Conservation (phyloP, 2,888 invertebrate species). For the Drosophila dives region DNA sequence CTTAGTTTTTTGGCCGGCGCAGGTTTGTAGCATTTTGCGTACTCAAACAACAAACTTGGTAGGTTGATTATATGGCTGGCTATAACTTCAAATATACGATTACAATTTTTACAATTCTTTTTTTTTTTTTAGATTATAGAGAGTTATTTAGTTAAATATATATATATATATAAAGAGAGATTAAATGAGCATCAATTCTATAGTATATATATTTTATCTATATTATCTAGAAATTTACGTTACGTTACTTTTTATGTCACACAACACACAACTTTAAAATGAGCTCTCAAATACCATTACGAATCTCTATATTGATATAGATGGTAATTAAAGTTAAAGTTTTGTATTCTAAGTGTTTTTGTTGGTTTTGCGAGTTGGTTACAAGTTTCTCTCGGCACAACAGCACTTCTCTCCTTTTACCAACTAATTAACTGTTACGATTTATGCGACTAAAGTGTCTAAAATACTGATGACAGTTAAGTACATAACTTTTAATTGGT, state of each 20-base stretch:
- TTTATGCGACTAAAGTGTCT: conserved; percentile 6
- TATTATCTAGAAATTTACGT: conserved; percentile 37
- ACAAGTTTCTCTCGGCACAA: conserved; percentile 10
- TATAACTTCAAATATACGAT: conserved; percentile 76
- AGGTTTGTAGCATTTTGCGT: conserved; percentile 81
- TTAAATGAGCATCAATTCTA: conserved; percentile 35
- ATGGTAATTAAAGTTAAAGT: conserved; percentile 23
- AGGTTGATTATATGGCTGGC: conserved; percentile 72
- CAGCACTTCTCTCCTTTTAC: conserved; percentile 7
- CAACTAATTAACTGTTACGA: conserved; percentile 16
- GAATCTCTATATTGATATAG: conserved; percentile 21
- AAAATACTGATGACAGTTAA: conserved; percentile 18
- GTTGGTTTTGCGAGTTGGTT: conserved; percentile 8
- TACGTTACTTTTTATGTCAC: conserved; percentile 22
- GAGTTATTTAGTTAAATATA: conserved; percentile 17
- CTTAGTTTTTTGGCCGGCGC: conserved; percentile 82
- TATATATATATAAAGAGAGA: conserved; percentile 22
- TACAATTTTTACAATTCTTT: conserved; percentile 66
- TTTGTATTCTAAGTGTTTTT: conserved; percentile 12
- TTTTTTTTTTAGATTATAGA: conserved; percentile 36
- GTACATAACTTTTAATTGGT: conserved; percentile 8
- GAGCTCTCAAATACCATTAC: conserved; percentile 27
- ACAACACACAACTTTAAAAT: conserved; percentile 39
- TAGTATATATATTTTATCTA: conserved; percentile 17
- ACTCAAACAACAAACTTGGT: conserved; percentile 73